Conservation (phyloP, 2,113 vertebrate species). For the Poicephalus meyeri region DNA sequence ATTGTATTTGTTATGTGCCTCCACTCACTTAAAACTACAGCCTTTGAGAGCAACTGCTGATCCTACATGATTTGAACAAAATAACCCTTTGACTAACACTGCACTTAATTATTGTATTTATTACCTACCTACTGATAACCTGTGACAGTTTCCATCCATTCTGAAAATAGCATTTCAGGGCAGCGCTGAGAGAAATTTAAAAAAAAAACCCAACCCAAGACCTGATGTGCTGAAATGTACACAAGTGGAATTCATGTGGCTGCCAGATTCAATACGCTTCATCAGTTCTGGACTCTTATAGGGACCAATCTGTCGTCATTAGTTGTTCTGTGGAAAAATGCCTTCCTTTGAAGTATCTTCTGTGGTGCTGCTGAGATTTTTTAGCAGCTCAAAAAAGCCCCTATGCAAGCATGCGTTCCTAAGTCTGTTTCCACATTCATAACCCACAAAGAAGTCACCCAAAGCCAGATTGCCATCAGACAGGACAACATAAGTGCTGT, state of each 20-base stretch:
- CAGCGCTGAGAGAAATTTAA: background rate
- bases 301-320: conserved; percentile 6
- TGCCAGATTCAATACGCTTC: conserved; percentile 57
- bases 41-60: background rate
- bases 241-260: conserved; percentile 36
- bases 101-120: conserved; percentile 25
- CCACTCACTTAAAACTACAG: conserved; percentile 16
- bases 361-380: conserved; percentile 47
- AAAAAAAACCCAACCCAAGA: background rate
- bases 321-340: conserved; percentile 63
- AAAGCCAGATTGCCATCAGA: background rate
- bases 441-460: background rate
- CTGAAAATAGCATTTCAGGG: background rate
- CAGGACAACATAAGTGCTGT: background rate
- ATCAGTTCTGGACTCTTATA: conserved; percentile 44
- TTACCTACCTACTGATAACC: conserved; percentile 12
- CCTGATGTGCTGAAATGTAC: background rate
- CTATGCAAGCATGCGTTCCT: background rate
- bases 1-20: background rate
- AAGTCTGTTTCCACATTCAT: background rate
- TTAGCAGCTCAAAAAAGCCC: background rate
- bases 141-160: background rate
- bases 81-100: background rate
- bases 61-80: conserved; percentile 1
- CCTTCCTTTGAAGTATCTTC: conserved; percentile 57